These are phyloP conservation scores for Hololepta plana DNA, from an alignment of 2,888 invertebrate genomes.

Conservation along the genomic window DNA sequence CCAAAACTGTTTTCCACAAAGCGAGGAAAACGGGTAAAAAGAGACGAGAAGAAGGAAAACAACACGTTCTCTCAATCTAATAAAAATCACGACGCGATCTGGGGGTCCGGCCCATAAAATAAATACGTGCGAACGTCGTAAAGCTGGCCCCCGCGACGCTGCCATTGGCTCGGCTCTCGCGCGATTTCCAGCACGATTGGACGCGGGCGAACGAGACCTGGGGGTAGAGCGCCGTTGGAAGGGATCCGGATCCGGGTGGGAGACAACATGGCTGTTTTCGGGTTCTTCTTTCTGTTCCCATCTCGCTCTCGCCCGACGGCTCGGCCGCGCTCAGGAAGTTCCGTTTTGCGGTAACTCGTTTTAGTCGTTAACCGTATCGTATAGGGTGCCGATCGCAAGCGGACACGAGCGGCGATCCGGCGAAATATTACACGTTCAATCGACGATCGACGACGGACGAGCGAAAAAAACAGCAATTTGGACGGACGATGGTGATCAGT, in stretches of 20 bases:
- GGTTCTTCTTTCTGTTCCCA: slow-evolving; percentile 20
- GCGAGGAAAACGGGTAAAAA: no score
- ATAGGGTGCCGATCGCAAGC: slow-evolving; percentile 2
- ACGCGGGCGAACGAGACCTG: slow-evolving; percentile 8
- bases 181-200: slow-evolving; percentile 17
- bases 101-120: slow-evolving; percentile 25
- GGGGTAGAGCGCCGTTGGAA: slow-evolving; percentile 14
- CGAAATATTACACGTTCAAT: no score
- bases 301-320: slow-evolving; percentile 18
- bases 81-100: neutral
- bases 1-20: slow-evolving; percentile 27
- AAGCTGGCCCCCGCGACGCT: slow-evolving; percentile 9
- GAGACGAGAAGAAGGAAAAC: no score
- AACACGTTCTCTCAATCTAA: slow-evolving; percentile 5
- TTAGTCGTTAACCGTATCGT: slow-evolving; percentile 5
- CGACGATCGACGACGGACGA: no score
- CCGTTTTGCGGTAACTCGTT: slow-evolving; percentile 1
- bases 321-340: slow-evolving; percentile 5
- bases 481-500: no score
- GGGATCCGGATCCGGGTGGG: slow-evolving; percentile 19
- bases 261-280: slow-evolving; percentile 28
- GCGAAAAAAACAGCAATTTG: no score
- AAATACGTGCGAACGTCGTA: slow-evolving; percentile 23
- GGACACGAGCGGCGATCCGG: no score
- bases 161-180: slow-evolving; percentile 23